Conservation (phyloP, 2,113 vertebrate species). For the Crotalus horridus region DNA sequence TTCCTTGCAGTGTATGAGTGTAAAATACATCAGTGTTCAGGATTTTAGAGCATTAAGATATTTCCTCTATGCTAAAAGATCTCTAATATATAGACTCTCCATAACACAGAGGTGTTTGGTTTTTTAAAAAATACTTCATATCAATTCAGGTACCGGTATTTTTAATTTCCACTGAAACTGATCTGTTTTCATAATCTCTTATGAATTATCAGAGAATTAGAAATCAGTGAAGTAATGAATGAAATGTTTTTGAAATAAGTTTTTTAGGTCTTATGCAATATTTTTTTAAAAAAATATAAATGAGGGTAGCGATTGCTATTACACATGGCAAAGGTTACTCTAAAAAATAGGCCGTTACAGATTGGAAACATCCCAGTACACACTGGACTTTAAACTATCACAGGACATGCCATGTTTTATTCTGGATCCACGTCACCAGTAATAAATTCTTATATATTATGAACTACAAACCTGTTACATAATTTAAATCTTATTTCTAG, state of each 20-base stretch:
- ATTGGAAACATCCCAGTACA: not conserved
- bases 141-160: not conserved
- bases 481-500: not conserved
- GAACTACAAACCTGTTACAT: not conserved
- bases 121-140: not conserved
- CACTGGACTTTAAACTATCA: not conserved
- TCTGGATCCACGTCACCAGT: not conserved
- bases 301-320: not conserved
- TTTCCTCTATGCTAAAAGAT: not conserved
- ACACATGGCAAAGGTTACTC: not conserved
- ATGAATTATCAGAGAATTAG: not conserved
- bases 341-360: not conserved
- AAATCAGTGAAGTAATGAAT: not conserved
- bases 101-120: not conserved
- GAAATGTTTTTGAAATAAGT: not conserved
- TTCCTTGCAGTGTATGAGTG: not conserved
- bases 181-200: not conserved
- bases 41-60: not conserved
- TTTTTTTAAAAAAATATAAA: not conserved
- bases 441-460: not conserved
- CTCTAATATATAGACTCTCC: not conserved
- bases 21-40: not conserved
- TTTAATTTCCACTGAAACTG: not conserved
- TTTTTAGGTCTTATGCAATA: not conserved
- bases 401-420: not conserved